phyloP scores from a whole-genome alignment of 2,113 vertebrate species.

The Anarrhichthys ocellatus region DNA sequence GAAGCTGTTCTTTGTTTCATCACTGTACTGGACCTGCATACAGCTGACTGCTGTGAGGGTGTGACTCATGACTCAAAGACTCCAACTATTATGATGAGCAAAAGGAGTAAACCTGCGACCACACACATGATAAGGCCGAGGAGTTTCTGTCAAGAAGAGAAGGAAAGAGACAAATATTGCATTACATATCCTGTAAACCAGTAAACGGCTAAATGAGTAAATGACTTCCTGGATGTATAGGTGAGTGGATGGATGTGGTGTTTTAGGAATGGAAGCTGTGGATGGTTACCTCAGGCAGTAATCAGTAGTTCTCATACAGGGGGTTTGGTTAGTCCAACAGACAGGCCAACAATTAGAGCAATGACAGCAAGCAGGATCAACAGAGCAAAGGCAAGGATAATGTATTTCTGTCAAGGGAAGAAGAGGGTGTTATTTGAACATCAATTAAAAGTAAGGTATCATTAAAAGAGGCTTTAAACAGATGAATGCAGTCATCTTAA shows the following conservation, averaged over 20 bases:
- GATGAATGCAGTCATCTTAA: not conserved
- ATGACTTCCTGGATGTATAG: not conserved
- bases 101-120: conserved; percentile 83
- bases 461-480: not conserved
- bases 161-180: conserved; percentile 19
- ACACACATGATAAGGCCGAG: conserved; percentile 87
- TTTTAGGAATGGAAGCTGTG: conserved; percentile 8
- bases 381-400: conserved; percentile 86
- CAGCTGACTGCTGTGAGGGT: conserved; percentile 22
- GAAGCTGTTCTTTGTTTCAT: conserved; percentile 30
- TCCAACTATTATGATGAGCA: conserved; percentile 87
- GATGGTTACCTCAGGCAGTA: conserved; percentile 62
- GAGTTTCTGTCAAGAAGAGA: conserved; percentile 86
- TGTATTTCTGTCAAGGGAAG: conserved; percentile 90
- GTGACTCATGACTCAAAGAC: conserved; percentile 49
- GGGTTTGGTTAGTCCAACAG: conserved; percentile 86
- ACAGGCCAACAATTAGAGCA: conserved; percentile 91
- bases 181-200: not conserved
- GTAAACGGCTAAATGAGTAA: not conserved
- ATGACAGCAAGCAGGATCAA: conserved; percentile 87
- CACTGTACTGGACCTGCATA: conserved; percentile 1
- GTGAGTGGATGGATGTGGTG: not conserved
- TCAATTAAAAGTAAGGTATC: not conserved
- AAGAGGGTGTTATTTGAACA: conserved; percentile 46
- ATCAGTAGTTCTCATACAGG: conserved; percentile 70